These are phyloP conservation scores for Battus philenor DNA, from an alignment of 1,140 invertebrate species.

Conservation along the genomic window DNA sequence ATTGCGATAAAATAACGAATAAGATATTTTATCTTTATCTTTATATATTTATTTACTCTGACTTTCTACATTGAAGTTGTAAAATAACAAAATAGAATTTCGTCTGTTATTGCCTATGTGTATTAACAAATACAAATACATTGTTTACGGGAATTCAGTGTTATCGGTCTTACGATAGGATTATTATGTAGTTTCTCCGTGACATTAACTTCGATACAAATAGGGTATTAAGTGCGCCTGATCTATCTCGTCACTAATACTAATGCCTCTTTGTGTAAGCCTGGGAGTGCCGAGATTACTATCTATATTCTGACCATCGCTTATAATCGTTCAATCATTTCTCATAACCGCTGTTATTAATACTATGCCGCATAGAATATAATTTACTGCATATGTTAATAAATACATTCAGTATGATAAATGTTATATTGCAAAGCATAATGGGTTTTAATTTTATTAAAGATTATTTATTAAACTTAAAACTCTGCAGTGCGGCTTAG, in stretches of 20 bases:
- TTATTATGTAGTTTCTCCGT: conserved; percentile 21
- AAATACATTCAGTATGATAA: no score
- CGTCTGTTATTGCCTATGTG: no score
- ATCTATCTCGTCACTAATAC: conserved; percentile 40
- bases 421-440: no score
- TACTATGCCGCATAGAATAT: conserved; percentile 7
- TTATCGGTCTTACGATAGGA: no score
- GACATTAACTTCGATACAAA: conserved; percentile 35
- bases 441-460: no score
- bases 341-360: conserved; percentile 13
- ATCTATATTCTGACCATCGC: conserved; percentile 31
- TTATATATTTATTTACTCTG: conserved; percentile 8
- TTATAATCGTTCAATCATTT: conserved; percentile 27
- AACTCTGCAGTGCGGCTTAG: no score
- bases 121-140: no score
- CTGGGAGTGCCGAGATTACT: conserved; percentile 36
- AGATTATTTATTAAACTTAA: no score
- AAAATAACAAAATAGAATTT: conserved; percentile 3
- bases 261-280: conserved; percentile 42
- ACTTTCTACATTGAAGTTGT: conserved; percentile 1
- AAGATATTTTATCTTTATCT: conserved; percentile 25
- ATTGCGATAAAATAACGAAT: conserved; percentile 34
- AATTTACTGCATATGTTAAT: no score
- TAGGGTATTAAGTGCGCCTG: conserved; percentile 25
- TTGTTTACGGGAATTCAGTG: no score